Evolutionary conservation across 2,113 vertebrate species (phyloP).

Genomic region (Probosciger aterrimus): DNA sequence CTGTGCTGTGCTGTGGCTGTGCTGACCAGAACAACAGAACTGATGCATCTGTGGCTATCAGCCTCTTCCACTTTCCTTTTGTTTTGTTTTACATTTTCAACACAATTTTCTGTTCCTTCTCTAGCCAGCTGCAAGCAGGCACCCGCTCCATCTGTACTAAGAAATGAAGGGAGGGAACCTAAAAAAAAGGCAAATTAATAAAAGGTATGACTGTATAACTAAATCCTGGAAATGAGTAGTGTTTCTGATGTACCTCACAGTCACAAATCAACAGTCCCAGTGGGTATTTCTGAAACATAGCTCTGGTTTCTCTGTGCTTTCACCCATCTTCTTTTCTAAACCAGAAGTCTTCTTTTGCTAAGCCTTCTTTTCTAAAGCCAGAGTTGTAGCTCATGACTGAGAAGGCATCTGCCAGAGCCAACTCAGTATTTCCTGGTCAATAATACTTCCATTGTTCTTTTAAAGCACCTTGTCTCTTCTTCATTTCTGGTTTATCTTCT

Average conservation of each 20-base stretch:
- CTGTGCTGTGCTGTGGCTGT: background rate
- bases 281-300: background rate
- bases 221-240: background rate
- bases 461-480: background rate
- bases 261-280: background rate
- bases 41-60: background rate
- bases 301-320: background rate
- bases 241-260: background rate
- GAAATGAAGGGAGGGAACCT: background rate
- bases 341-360: background rate
- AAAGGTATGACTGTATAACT: background rate
- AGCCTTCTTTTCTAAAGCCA: background rate
- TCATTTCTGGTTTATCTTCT: background rate
- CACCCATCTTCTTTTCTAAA: background rate
- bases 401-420: background rate
- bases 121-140: background rate
- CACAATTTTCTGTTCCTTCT: background rate
- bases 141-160: background rate
- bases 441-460: background rate
- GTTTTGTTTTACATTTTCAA: background rate
- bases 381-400: background rate
- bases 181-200: background rate
- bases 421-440: background rate
- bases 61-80: background rate
- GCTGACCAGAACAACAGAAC: background rate